These are phyloP conservation scores for Reticulitermes speratus DNA, from an alignment of 1,140 invertebrate genomes.

Conservation along the genomic window DNA sequence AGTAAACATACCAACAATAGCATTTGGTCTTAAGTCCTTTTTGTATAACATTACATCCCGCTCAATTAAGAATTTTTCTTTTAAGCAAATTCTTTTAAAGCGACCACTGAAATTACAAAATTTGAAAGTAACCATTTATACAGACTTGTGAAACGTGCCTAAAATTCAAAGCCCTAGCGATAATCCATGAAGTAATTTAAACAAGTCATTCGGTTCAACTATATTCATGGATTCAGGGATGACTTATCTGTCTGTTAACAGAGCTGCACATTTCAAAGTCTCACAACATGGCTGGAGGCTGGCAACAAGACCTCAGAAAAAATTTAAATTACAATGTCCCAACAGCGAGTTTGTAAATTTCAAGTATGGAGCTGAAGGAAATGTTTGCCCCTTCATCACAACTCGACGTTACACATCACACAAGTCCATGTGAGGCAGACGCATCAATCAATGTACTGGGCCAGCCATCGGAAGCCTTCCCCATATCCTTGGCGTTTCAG, in stretches of 20 bases:
- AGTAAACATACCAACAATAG: neutral
- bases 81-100: neutral
- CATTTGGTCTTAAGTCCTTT: neutral
- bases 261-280: neutral
- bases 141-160: neutral
- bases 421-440: neutral
- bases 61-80: neutral
- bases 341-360: neutral
- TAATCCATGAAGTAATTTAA: neutral
- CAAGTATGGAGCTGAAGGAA: too few species aligned
- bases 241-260: neutral
- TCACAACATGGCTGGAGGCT: neutral
- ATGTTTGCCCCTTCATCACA: neutral
- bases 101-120: neutral
- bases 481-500: slow-evolving; percentile 99
- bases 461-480: slow-evolving; percentile 99
- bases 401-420: neutral
- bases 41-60: neutral
- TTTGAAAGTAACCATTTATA: neutral
- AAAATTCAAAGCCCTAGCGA: neutral
- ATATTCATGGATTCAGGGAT: too few species aligned
- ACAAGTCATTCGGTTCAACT: too few species aligned
- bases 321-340: neutral
- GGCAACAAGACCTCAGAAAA: neutral
- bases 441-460: slow-evolving; percentile 93